A percentile compares a stretch with the other conserved stretches of the same genome.
Conservation (phyloP, 2,888 invertebrate genomes). For the Noctua pronuba region DNA sequence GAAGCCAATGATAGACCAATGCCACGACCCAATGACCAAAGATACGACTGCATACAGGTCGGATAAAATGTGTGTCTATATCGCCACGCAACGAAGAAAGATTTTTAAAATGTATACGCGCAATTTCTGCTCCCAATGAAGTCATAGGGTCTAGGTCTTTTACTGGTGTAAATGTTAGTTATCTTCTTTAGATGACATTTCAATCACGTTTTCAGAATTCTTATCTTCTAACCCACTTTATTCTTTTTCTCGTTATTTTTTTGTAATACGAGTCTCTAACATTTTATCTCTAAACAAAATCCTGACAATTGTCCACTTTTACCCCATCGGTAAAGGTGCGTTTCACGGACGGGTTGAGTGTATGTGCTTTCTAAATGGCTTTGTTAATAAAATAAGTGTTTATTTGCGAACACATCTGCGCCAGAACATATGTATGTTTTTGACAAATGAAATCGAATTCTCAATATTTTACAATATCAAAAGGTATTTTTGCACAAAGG, state of each 20-base stretch:
- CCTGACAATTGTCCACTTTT: conserved; percentile 43
- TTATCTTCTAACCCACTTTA: not conserved
- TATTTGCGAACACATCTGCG: conserved; percentile 84
- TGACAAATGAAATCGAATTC: conserved; percentile 53
- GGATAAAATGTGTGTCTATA: not conserved
- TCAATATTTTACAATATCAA: conserved; percentile 48
- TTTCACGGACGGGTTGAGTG: conserved; percentile 79
- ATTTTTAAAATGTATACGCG: not conserved
- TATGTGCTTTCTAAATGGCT: conserved; percentile 64
- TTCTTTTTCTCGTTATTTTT: not conserved
- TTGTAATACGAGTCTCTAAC: not conserved
- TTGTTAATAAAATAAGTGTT: conserved; percentile 78
- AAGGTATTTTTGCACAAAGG: conserved; percentile 52
- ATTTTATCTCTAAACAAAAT: not conserved
- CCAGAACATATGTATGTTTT: conserved; percentile 67
- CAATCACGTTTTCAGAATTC: no score
- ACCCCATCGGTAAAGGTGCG: conserved; percentile 81
- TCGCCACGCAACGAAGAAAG: not conserved
- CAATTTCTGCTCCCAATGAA: not conserved
- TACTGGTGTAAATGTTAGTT: not conserved
- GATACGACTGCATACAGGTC: not conserved
- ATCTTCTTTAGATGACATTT: not conserved
- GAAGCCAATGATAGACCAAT: not conserved
- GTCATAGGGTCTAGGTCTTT: no score
- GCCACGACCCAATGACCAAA: no score